Evolutionary conservation across 2,888 invertebrate genomes (phyloP).

Genomic region (Paralinhomoeus sp.): DNA sequence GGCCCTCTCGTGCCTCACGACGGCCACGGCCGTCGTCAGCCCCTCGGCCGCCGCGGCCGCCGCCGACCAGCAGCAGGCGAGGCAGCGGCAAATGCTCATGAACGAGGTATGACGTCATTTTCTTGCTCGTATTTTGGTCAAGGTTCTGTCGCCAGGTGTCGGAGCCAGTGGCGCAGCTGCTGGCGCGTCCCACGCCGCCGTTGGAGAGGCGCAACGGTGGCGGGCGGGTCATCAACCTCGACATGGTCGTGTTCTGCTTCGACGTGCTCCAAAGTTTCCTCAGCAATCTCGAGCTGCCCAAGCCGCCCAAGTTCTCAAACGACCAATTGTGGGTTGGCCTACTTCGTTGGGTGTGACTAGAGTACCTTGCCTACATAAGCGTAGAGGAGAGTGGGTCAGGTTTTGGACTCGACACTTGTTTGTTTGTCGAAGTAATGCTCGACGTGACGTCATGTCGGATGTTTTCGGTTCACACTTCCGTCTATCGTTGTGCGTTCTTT

Average conservation of each 20-base stretch:
- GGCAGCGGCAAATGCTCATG: too few species aligned
- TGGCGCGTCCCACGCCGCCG: neutral
- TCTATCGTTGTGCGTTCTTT: too few species aligned
- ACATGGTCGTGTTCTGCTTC: conserved; percentile 98
- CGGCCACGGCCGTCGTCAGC: conserved; percentile 26
- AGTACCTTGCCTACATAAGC: too few species aligned
- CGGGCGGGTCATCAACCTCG: conserved; percentile 48
- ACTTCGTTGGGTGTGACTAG: too few species aligned
- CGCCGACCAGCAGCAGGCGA: neutral
- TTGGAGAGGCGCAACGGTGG: neutral
- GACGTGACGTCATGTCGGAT: too few species aligned
- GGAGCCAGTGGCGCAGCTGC: neutral
- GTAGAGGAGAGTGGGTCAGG: too few species aligned
- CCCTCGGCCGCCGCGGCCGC: conserved; percentile 18
- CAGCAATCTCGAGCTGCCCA: conserved; percentile 71
- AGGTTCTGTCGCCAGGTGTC: too few species aligned
- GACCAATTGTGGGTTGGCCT: conserved; percentile 62
- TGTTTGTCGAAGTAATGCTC: too few species aligned
- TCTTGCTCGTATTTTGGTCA: too few species aligned
- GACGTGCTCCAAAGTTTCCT: conserved; percentile 86
- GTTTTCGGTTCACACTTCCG: too few species aligned
- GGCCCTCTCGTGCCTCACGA: neutral
- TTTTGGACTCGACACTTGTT: too few species aligned
- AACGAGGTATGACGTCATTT: too few species aligned
- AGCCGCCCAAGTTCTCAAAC: conserved; percentile 64